phyloP scores from a whole-genome alignment of 1,140 invertebrate species.

The Drosophila elegans region DNA sequence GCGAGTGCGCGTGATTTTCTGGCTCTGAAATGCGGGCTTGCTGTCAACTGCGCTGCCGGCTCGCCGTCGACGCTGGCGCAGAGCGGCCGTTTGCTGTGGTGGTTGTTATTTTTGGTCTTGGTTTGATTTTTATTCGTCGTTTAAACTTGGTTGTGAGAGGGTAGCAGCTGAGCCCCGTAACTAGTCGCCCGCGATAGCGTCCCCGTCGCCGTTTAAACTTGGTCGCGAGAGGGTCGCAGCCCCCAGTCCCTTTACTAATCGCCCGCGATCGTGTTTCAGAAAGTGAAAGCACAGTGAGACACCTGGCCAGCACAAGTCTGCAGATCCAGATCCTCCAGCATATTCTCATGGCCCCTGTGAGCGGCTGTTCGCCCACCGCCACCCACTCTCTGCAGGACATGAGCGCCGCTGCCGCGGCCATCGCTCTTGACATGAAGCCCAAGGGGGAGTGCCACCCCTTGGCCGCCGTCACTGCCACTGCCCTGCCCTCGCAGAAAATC shows the following conservation, averaged over 20 bases:
- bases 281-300: constrained; percentile 20
- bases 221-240: constrained; percentile 79
- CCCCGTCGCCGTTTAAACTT: constrained; percentile 79
- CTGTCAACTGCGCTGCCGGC: constrained; percentile 60
- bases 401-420: constrained; percentile 71
- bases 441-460: constrained; percentile 43
- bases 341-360: constrained; percentile 69
- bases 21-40: constrained; percentile 78
- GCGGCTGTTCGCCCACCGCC: constrained; percentile 53
- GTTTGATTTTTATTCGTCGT: constrained; percentile 81
- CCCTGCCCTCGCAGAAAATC: constrained; percentile 64
- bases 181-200: constrained; percentile 17
- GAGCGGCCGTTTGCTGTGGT: constrained; percentile 61
- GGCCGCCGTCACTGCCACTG: constrained; percentile 1
- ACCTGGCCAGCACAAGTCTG: constrained; percentile 33
- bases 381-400: constrained; percentile 72
- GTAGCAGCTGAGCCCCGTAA: constrained; percentile 61
- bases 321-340: constrained; percentile 55
- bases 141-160: constrained; percentile 85
- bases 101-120: constrained; percentile 81
- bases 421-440: constrained; percentile 74
- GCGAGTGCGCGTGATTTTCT: constrained; percentile 75
- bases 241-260: constrained; percentile 25
- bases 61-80: constrained; percentile 46
- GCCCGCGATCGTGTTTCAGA: constrained; percentile 21